phyloP scores from a whole-genome alignment of 2,113 vertebrate species.

The Neodontobutis hainanensis region DNA sequence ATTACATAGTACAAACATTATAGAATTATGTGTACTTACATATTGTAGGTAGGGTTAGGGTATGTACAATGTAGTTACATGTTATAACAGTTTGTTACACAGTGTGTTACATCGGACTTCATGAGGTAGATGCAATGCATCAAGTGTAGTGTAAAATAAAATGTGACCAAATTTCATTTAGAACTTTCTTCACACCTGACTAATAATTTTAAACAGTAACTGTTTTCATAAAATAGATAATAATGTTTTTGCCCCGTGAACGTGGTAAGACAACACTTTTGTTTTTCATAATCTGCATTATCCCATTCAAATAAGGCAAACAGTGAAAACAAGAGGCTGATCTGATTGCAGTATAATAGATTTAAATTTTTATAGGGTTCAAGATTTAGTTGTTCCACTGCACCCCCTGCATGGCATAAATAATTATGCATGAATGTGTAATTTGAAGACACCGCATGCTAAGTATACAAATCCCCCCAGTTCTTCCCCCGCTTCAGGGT shows the following conservation, averaged over 20 bases:
- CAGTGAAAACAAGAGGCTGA: constrained; percentile 80
- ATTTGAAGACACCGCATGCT: constrained; percentile 91
- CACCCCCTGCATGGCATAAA: constrained; percentile 85
- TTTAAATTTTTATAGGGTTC: constrained; percentile 89
- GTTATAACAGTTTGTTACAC: too few relatives aligned
- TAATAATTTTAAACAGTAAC: too few relatives aligned
- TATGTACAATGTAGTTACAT: too few relatives aligned
- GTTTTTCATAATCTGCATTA: constrained; percentile 66
- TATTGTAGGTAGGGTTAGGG: too few relatives aligned
- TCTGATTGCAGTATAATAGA: constrained; percentile 78
- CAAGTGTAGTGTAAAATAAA: too few relatives aligned
- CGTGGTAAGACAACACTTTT: constrained; percentile 54
- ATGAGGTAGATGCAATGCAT: too few relatives aligned
- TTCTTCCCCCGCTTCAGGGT: constrained; percentile 85
- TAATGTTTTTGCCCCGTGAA: constrained; percentile 57
- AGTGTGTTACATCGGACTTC: too few relatives aligned
- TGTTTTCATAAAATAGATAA: not conserved
- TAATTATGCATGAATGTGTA: constrained; percentile 94
- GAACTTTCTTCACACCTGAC: too few relatives aligned
- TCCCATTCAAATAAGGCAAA: constrained; percentile 76
- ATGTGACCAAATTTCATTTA: too few relatives aligned
- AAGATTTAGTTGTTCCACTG: constrained; percentile 91
- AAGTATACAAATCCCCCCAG: constrained; percentile 93
- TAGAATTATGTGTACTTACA: too few relatives aligned
- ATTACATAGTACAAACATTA: too few relatives aligned